phyloP scores from a whole-genome alignment of 2,113 vertebrate genomes.

The Peromyscus leucopus region DNA sequence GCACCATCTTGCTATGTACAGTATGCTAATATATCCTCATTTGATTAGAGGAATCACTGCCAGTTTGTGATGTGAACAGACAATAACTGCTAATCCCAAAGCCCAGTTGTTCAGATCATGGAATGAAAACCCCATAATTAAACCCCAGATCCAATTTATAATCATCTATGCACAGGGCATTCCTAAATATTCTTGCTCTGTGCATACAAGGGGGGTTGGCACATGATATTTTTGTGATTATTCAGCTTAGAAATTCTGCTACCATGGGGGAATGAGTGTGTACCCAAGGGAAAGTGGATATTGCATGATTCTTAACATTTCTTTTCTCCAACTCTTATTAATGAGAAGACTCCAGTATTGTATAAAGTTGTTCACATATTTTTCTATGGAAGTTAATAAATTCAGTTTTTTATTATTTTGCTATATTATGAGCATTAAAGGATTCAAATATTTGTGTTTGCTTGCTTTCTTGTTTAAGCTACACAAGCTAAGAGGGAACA shows the following conservation, averaged over 20 bases:
- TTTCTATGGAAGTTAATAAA: constrained; percentile 5
- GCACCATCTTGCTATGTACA: constrained; percentile 63
- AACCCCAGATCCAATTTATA: constrained; percentile 64
- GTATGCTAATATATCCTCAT: constrained; percentile 64
- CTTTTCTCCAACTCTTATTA: not conserved
- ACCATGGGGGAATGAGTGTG: not conserved
- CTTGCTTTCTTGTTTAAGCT: not conserved
- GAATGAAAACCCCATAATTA: constrained; percentile 77
- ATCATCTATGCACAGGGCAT: constrained; percentile 39
- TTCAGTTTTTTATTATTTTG: not conserved
- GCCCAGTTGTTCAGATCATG: constrained; percentile 68
- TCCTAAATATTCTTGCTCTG: constrained; percentile 31
- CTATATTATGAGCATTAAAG: not conserved
- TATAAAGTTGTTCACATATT: not conserved
- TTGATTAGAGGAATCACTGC: constrained; percentile 44
- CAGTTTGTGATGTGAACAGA: constrained; percentile 67
- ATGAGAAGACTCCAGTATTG: not conserved
- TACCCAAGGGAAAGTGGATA: not conserved
- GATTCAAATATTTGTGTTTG: not conserved
- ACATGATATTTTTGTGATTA: constrained; percentile 31
- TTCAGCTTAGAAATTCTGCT: constrained; percentile 19
- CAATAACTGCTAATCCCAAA: constrained; percentile 70
- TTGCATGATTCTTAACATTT: not conserved
- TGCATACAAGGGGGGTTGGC: not conserved
- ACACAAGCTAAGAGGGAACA: not conserved